A percentile compares a stretch with the other conserved stretches of the same genome.
Evolutionary conservation across 1,140 invertebrate species (phyloP).

Genomic region (Diachasma alloeum): DNA sequence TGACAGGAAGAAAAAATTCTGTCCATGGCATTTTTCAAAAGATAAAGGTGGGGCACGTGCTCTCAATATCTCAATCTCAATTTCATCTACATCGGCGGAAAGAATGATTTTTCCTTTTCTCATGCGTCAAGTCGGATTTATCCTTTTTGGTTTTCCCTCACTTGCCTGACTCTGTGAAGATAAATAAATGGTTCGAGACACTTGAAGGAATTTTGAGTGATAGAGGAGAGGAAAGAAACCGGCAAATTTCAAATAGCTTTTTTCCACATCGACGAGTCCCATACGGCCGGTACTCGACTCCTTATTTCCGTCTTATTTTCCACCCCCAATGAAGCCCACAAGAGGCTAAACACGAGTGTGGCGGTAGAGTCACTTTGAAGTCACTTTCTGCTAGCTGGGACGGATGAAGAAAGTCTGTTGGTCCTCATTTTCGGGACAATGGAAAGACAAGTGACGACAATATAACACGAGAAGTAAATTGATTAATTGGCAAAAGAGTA

Average conservation of each 20-base stretch:
- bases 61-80: not conserved
- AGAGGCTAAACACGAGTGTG: not conserved
- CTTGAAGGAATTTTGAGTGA: not conserved
- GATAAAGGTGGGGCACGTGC: not conserved
- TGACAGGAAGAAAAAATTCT: not conserved
- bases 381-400: slow-evolving; percentile 21
- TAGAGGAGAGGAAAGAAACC: not conserved
- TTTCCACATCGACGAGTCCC: slow-evolving; percentile 26
- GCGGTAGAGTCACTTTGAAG: slow-evolving; percentile 29
- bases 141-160: not conserved
- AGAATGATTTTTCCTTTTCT: no score
- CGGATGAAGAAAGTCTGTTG: not conserved
- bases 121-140: no score
- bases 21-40: not conserved
- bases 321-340: not conserved
- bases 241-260: not conserved
- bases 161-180: not conserved
- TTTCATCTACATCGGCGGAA: not conserved
- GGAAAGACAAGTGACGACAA: slow-evolving; percentile 9
- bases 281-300: slow-evolving; percentile 25
- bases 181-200: not conserved
- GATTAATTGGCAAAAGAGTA: not conserved
- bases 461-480: slow-evolving; percentile 20
- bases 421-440: not conserved
- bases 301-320: slow-evolving; percentile 22